phyloP scores from a whole-genome alignment of 1,140 invertebrate species.

The Diabrotica virgifera region DNA sequence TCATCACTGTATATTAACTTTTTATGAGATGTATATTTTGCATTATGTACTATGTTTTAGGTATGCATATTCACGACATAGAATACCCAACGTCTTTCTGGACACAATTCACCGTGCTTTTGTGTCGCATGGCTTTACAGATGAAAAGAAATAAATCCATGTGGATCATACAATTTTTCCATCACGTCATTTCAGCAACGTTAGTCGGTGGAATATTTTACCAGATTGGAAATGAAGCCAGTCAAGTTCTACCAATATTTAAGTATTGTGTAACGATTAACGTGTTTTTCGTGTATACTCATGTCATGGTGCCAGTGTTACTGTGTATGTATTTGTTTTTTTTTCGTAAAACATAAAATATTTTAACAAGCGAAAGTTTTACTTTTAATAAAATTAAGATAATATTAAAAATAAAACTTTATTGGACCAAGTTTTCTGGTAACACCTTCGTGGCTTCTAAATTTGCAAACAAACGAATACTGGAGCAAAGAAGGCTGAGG shows the following conservation, averaged over 20 bases:
- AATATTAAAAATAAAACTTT: no score
- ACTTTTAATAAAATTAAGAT: no score
- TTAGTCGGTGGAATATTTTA: conserved; percentile 57
- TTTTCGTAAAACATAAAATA: no score
- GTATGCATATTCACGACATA: conserved; percentile 34
- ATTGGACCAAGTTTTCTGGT: no score
- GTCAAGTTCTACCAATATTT: conserved; percentile 54
- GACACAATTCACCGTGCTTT: conserved; percentile 54
- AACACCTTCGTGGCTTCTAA: no score
- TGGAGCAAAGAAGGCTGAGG: no score
- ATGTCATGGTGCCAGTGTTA: conserved; percentile 59
- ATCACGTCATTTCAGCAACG: conserved; percentile 54
- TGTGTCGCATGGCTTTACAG: conserved; percentile 55
- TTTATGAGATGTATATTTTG: no score
- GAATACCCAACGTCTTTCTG: conserved; percentile 54
- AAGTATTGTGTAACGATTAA: conserved; percentile 57
- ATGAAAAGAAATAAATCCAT: conserved; percentile 54
- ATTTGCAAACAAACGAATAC: no score
- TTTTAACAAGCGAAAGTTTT: no score
- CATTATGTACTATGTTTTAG: conserved; percentile 27
- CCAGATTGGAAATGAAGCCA: conserved; percentile 55
- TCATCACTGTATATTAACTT: no score
- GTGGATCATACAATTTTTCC: conserved; percentile 55
- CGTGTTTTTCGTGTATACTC: conserved; percentile 63
- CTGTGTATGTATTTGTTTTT: conserved; percentile 52